Evolutionary conservation across 1,140 invertebrate species (phyloP), one percentile per base, ranked within the genome.

Genomic region (Prorops nasuta): DNA sequence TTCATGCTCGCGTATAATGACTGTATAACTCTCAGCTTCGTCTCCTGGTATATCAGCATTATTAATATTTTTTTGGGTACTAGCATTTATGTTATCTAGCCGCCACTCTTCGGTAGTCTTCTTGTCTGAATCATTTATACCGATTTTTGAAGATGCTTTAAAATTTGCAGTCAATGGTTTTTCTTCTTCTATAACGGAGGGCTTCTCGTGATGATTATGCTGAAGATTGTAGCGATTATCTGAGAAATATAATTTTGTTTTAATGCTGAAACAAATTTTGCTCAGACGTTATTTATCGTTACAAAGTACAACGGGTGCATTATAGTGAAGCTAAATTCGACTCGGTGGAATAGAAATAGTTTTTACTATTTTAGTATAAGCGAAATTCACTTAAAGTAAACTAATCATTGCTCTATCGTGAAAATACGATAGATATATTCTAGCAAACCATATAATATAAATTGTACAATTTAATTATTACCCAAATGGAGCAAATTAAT

Each of bases 1-100:
- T 47, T 89, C 87, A 60, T 92, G 88, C 58, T 91, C 89, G 39
- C 88, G 81, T 64, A 81, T 68, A 56, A 86, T 86, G 51, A 86
- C 84, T 9, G 84, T 86, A 53, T 84, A 86, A 59, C 84, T 84
- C 49, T 86, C 84, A 1, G 78, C 76, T 54, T 81, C 80, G 36
- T 81, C 80, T 51, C 79, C 57, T 46, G 80, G 58, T 41, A 35
- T 4, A 21, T 72, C 70, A 4, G 63, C 56, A 47, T 51, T 59
- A 20, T 71, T 71, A 0, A 46, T 22, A 47, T 60, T 65, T 56
- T 74, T 72, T 47, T 58, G 66, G 28, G 57, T 53, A 39, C 59
- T 51, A 22, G 52, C 63, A 9, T 60, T 61, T 32, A 66, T 63
- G 8, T 73, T 62, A 2, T 75, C 69, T 37, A 70, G 34, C 48